Evolutionary conservation across 2,113 vertebrate genomes (phyloP), one percentile per base, ranked within the genome.

Genomic region (Gobius niger): DNA sequence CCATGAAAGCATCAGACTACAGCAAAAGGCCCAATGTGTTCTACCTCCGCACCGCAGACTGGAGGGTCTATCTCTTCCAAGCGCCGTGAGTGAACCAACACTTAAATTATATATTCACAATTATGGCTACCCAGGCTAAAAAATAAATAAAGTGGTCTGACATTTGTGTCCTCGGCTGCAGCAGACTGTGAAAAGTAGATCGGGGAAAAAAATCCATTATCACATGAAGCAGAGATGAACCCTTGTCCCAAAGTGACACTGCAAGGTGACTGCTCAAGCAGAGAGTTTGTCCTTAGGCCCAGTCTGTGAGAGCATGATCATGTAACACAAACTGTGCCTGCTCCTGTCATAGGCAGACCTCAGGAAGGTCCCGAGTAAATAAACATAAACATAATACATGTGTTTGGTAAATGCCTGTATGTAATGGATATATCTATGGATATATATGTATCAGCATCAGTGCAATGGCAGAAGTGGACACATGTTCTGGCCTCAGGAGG

Each of bases 51-150:
- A 99, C 97, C 0, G 96, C 97, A 0, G 97, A 99, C 91, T 99
- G 98, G 98, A 94, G 97, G 67, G 94, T 99, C 46, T 98, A 98
- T 83, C 96, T 99, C 62, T 97, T 99, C 88, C 97, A 99, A 92
- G 97, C 98, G 12, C 94, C 94, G 97, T 99, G 88, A 93, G 92
- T 41, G 63, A 40, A 44, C 14, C 44, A 7, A 60, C 14, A 44
- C 4, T 42, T 44, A 44, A 60, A 60, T 60, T n/a, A 60, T 60
- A 60, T n/a, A 60, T 42, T n/a, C 41, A 16, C 40, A 60, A 60
- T 60, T 60, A 42, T 56, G 53, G 18, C 47, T 19, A 2, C 16
- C 19, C 67, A 70, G 47, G 24, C 44, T 7, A 15, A 53, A 53
- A 15, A 10, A 56, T 7, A 34, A n/a, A 51, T 16, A 7, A 70